These are phyloP conservation scores for Chrysolina haemoptera DNA, from an alignment of 2,888 invertebrate genomes.

Conservation along the genomic window DNA sequence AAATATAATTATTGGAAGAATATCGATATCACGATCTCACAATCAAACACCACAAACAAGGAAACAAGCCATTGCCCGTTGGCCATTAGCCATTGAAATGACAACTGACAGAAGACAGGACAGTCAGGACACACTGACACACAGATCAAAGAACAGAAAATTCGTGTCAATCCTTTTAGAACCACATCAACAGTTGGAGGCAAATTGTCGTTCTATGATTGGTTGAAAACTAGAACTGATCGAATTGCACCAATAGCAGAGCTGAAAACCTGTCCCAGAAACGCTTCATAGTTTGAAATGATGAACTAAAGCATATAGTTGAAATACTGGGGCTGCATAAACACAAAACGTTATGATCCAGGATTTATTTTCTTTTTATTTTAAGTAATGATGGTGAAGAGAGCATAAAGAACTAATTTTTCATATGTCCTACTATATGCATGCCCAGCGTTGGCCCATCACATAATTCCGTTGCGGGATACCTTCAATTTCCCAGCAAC, in stretches of 20 bases:
- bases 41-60: too few species aligned
- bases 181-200: neutral
- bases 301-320: neutral
- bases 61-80: too few species aligned
- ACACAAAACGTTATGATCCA: neutral
- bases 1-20: too few species aligned
- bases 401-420: too few species aligned
- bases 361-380: neutral
- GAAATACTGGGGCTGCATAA: neutral
- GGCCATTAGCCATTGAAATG: neutral
- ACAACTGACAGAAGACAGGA: neutral
- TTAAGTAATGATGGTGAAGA: too few species aligned
- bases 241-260: neutral
- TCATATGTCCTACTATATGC: neutral
- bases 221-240: neutral
- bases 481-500: neutral
- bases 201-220: neutral
- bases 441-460: neutral
- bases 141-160: neutral
- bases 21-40: too few species aligned
- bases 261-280: neutral
- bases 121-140: neutral
- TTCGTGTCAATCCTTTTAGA: neutral
- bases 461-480: neutral
- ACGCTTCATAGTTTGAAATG: neutral